A percentile compares a stretch with the other conserved stretches of the same genome.
These are phyloP conservation scores for Leucoraja erinaceus DNA, from an alignment of 2,113 vertebrate genomes.

Conservation along the genomic window DNA sequence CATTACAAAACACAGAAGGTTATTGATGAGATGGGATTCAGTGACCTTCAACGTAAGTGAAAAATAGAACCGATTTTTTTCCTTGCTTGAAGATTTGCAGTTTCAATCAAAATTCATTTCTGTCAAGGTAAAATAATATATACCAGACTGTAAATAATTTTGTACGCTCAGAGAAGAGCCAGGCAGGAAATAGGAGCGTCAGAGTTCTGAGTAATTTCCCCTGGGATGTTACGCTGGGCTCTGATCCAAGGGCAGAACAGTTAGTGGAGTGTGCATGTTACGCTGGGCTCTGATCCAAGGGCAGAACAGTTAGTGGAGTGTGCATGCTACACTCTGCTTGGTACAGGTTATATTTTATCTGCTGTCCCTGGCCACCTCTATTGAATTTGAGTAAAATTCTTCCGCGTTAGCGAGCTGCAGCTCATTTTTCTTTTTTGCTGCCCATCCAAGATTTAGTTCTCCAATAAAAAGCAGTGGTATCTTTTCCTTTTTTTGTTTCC, in stretches of 20 bases:
- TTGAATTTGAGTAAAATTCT: slow-evolving; percentile 10
- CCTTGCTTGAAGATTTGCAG: background rate
- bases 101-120: slow-evolving; percentile 30
- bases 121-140: slow-evolving; percentile 29
- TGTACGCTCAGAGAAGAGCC: background rate
- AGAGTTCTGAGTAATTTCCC: slow-evolving; percentile 13
- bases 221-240: background rate
- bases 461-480: background rate
- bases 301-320: background rate
- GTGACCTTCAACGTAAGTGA: slow-evolving; percentile 19
- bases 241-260: background rate
- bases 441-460: background rate
- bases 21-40: slow-evolving; percentile 28
- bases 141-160: slow-evolving; percentile 31
- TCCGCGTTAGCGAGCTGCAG: background rate
- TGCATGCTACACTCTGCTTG: background rate
- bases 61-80: background rate
- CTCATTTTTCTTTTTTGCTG: background rate
- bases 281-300: background rate
- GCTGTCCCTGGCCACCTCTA: slow-evolving; percentile 3
- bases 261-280: background rate
- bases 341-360: background rate
- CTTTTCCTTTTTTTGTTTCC: background rate
- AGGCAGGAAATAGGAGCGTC: background rate
- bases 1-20: slow-evolving; percentile 15